Base-by-base conservation (phyloP, 2,888 invertebrate species). In the Tenthredo notha region DNA sequence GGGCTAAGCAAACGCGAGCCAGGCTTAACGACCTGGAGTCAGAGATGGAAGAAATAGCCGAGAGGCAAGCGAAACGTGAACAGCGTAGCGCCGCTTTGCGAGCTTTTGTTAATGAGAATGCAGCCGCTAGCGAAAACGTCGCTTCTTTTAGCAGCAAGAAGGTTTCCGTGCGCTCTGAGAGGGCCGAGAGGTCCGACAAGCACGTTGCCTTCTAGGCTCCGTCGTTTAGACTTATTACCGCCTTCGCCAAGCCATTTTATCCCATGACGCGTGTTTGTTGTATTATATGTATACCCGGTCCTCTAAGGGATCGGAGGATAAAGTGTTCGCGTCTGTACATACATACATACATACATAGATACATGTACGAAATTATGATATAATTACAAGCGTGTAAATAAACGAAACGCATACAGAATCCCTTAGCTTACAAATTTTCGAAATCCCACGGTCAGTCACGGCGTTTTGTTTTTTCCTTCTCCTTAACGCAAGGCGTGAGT, bases 1-100 rank as follows among this genome's bases (percentile, higher is more conserved):
- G 97, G 78, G 97, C 97, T 0, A 95, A 95, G 88, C 95, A 95
- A 43, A 95, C 96, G 1, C 95, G 96, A 87, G 96, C 96, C 12
- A 95, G 97, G 77, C 94, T 97, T 25, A 95, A 95, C 58, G 97
- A 97, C 90, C 94, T 97, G 70, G 97, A 97, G 90, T 95, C 95
- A 80, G 97, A 97, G 92, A 97, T 97, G 96, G 95, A 96, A 67
- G 96, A 96, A 88, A 93, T 97, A 86, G 95, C 94, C 25, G 96
- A 97, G 90, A 95, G 96, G 90, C 95, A 95, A 89, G 96, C 96
- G 0, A 95, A 95, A 29, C 95, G 97, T 87, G 97, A 97, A 91
- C 95, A 96, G 86, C 95, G 97, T 74, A 95, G 96, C 1, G 96
- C 96, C 0, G 95, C 96, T 84, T 95, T 97, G 47, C 95, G 96